Base-by-base conservation (phyloP, 2,113 vertebrate genomes). In the Speoplatyrhinus poulsoni region DNA sequence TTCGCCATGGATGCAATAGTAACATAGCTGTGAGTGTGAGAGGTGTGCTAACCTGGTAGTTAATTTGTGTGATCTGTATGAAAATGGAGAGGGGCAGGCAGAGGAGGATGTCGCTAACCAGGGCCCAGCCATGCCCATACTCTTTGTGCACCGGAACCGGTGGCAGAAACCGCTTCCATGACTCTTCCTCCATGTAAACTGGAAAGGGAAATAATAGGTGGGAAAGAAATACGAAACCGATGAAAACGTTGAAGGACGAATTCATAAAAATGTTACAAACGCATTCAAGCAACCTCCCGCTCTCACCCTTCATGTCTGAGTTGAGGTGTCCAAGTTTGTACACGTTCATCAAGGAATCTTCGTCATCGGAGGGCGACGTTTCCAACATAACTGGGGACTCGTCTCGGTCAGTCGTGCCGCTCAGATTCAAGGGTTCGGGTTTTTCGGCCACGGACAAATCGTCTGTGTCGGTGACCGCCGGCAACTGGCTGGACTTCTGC, bases 71-170 rank as follows among this genome's bases (percentile, higher is more conserved):
- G 57, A 98, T 87, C 88, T 99, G 95, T 46, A 97, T 55, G 58
- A 96, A 98, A 82, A 98, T 16, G 3, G 96, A 99, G 54, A 99
- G 95, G 0, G 97, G 98, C 79, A 99, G 57, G 67, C 94, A 96
- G 76, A 98, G 93, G 2, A 99, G 93, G 9, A 97, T 76, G 85
- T 98, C 96, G 4, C 95, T 94, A 60, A 96, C 90, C 0, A 96
- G 93, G 3, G 94, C 95, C 96, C 97, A 99, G 64, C 97, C 96
- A 0, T 72, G 77, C 5, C 92, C 91, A 9, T 91, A 96, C 26
- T 95, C 96, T 47, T 92, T 85, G 81, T 95, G 96, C 0, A 93
- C 0, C 0, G 94, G 94, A 1, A 94, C 73, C 7, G 96, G 95
- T 48, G 97, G 98, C 9, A 97, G 55, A 2, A 89, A 95, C 66